A percentile compares a stretch with the other conserved stretches of the same genome.
Conservation (phyloP, 2,888 invertebrate species). For the Oligia latruncula region DNA sequence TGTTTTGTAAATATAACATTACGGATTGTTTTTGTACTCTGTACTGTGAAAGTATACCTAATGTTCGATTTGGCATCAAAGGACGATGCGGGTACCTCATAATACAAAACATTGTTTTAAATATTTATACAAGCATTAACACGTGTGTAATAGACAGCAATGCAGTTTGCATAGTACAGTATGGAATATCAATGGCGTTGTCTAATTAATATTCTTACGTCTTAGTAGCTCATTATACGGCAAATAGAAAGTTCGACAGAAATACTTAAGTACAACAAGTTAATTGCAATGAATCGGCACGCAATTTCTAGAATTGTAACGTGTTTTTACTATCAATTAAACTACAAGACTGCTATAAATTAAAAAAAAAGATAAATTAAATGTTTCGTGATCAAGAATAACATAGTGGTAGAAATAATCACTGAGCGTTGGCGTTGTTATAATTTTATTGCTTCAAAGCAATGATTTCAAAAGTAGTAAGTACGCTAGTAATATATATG, state of each 20-base stretch:
- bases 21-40: neutral
- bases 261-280: slow-evolving; percentile 45
- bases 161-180: slow-evolving; percentile 72
- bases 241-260: slow-evolving; percentile 68
- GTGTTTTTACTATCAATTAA: neutral
- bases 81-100: neutral
- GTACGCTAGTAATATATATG: too few relatives aligned
- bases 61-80: slow-evolving; percentile 16
- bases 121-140: slow-evolving; percentile 34
- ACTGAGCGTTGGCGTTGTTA: neutral
- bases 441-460: neutral
- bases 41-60: slow-evolving; percentile 6
- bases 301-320: slow-evolving; percentile 47
- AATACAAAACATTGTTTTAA: slow-evolving; percentile 18
- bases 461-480: too few relatives aligned
- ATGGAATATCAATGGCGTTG: slow-evolving; percentile 66
- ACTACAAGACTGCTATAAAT: neutral
- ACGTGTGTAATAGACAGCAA: slow-evolving; percentile 40
- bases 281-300: slow-evolving; percentile 48
- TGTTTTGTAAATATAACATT: neutral
- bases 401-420: neutral
- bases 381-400: neutral
- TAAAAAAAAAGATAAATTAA: neutral
- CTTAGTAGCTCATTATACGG: slow-evolving; percentile 62
- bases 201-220: slow-evolving; percentile 70